Percentiles rank a stretch among this genome's conserved stretches.
phyloP scores from a whole-genome alignment of 2,888 invertebrate genomes.

The Osmoderma eremita region DNA sequence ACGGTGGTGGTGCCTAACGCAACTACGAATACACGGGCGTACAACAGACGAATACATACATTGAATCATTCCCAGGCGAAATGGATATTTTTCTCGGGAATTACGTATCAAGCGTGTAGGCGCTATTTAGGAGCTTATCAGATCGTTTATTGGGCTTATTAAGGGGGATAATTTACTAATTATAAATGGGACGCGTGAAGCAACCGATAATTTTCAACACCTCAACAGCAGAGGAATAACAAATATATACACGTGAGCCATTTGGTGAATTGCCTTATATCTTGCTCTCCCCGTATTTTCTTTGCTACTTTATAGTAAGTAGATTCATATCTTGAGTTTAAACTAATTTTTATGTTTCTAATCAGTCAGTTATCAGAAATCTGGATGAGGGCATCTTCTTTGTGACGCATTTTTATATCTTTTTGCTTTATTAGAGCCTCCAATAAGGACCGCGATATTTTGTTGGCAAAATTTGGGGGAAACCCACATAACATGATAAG shows the following conservation, averaged over 20 bases:
- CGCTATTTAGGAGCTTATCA: slow-evolving; percentile 25
- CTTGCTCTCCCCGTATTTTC: too few relatives aligned
- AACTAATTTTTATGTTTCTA: too few relatives aligned
- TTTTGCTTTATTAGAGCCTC: too few relatives aligned
- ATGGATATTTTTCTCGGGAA: slow-evolving; percentile 22
- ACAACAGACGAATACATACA: slow-evolving; percentile 3
- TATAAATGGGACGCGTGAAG: slow-evolving; percentile 13
- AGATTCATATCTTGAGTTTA: too few relatives aligned
- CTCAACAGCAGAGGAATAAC: not conserved
- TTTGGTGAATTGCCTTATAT: too few relatives aligned
- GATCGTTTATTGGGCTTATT: slow-evolving; percentile 33
- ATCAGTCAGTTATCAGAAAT: too few relatives aligned
- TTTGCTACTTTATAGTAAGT: too few relatives aligned
- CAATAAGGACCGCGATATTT: too few relatives aligned
- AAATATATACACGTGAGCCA: not conserved
- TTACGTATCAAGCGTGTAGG: slow-evolving; percentile 26
- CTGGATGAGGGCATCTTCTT: too few relatives aligned
- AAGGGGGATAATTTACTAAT: slow-evolving; percentile 22
- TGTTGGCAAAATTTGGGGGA: too few relatives aligned
- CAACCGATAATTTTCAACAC: slow-evolving; percentile 20
- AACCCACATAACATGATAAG: too few relatives aligned
- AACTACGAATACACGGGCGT: not conserved
- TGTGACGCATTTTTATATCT: too few relatives aligned
- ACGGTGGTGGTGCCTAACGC: slow-evolving; percentile 8
- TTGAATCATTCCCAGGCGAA: slow-evolving; percentile 11